These are phyloP conservation scores for Melanchra persicariae DNA, from an alignment of 2,888 invertebrate genomes.

Conservation along the genomic window DNA sequence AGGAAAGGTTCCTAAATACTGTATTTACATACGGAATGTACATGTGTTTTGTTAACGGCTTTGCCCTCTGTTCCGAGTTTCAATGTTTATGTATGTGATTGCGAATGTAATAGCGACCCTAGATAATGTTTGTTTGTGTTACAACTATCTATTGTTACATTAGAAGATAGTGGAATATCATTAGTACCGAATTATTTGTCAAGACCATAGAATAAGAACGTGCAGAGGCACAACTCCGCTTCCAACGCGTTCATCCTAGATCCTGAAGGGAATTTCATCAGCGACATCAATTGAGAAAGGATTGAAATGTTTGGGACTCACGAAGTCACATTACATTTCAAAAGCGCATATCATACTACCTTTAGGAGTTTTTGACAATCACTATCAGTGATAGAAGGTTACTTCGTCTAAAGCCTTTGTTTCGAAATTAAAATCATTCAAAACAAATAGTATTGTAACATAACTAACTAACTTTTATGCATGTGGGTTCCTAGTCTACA, in stretches of 20 bases:
- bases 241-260: not conserved
- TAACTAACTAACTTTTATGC: no score
- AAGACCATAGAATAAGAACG: not conserved
- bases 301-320: no score
- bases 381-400: no score
- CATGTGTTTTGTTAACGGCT: conserved; percentile 29
- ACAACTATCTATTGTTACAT: conserved; percentile 2
- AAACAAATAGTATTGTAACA: no score
- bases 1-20: conserved; percentile 5
- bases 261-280: not conserved
- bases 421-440: no score
- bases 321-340: no score
- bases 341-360: no score
- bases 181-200: conserved; percentile 11
- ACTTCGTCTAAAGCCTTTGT: no score
- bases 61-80: conserved; percentile 5
- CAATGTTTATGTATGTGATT: conserved; percentile 34
- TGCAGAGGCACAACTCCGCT: not conserved
- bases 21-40: not conserved
- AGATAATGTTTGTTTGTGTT: conserved; percentile 6
- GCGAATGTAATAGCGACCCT: conserved; percentile 11
- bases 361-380: no score
- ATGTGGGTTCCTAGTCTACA: not conserved
- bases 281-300: not conserved
- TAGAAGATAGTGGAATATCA: conserved; percentile 11